Base-by-base conservation (phyloP, 1,140 invertebrate species). In the Brachionus rubens region DNA sequence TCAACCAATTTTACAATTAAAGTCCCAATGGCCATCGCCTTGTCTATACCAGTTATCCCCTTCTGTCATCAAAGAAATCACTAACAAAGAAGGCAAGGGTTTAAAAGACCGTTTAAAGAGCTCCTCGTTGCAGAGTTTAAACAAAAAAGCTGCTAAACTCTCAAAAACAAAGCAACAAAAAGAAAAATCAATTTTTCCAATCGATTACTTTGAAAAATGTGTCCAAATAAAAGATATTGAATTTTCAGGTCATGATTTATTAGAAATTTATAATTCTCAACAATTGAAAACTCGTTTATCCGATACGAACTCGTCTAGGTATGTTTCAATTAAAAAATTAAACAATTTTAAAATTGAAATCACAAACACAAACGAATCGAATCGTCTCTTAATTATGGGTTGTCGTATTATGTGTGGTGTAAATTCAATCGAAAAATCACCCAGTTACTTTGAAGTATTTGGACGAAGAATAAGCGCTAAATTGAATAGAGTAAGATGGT, bases 121-220 rank as follows among this genome's bases (percentile, higher is more conserved):
- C 33, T 36, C 19, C 9, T 33, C 76, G 79, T 7, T n/a, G 0
- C 30, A 40, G 2, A 14, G n/a, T 14, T 6, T 36, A 85, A 84
- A 77, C 86, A 85, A 78, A 85, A 85, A 79, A 85, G 83, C 77
- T 78, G 79, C 36, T 78, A 59, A 59, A 21, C 16, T 59, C n/a
- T n/a, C n/a, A n/a, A n/a, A n/a, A n/a, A n/a, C n/a, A 59, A 59
- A 59, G 16, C 54, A 80, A 43, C 83, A 83, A 75, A 80, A 81
- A 79, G 82, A 82, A 77, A 76, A 77, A 59, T 72, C 77, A 6
- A 16, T 21, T 12, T 97, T 98, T 81, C 92, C 94, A 0, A 90
- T 96, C 24, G 95, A 98, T 82, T 98, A 96, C 85, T 98, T 98
- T 83, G 95, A 98, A 83, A 91, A 95, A 81, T 96, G 93, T 82